These are phyloP conservation scores for Pseudanteris insignis DNA, from an alignment of 2,888 invertebrate species.

Conservation along the genomic window DNA sequence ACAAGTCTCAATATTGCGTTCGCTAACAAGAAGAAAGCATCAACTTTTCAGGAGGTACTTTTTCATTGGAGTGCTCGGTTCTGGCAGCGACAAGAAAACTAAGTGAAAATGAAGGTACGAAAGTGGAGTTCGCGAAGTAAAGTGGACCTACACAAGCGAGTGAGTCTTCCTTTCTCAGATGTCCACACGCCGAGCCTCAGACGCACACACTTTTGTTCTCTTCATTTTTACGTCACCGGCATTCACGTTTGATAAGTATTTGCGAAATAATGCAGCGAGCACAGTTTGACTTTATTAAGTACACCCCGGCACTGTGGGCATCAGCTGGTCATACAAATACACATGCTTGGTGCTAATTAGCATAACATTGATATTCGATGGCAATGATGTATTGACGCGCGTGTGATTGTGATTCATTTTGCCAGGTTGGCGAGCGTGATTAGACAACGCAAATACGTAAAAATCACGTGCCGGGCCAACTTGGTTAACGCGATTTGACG, in stretches of 20 bases:
- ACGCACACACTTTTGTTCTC: conserved; percentile 46
- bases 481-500: conserved; percentile 62
- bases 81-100: conserved; percentile 38
- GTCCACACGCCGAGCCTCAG: conserved; percentile 48
- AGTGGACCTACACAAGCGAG: conserved; percentile 50
- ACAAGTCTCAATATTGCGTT: conserved; percentile 31
- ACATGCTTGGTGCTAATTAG: too few relatives aligned
- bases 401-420: too few relatives aligned
- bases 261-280: not conserved
- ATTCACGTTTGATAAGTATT: conserved; percentile 11
- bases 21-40: conserved; percentile 42
- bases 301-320: too few relatives aligned
- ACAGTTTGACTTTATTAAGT: too few relatives aligned
- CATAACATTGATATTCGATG: too few relatives aligned
- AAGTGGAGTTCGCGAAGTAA: conserved; percentile 44
- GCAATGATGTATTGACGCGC: too few relatives aligned
- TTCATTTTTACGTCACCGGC: conserved; percentile 41
- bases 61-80: conserved; percentile 31
- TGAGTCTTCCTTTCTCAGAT: conserved; percentile 51
- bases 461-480: conserved; percentile 58
- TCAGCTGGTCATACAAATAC: too few relatives aligned
- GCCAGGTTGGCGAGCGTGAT: too few relatives aligned
- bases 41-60: conserved; percentile 43
- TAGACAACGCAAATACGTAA: too few relatives aligned
- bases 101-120: conserved; percentile 46